phyloP scores from a whole-genome alignment of 1,140 invertebrate genomes.

The Tribolium madens region DNA sequence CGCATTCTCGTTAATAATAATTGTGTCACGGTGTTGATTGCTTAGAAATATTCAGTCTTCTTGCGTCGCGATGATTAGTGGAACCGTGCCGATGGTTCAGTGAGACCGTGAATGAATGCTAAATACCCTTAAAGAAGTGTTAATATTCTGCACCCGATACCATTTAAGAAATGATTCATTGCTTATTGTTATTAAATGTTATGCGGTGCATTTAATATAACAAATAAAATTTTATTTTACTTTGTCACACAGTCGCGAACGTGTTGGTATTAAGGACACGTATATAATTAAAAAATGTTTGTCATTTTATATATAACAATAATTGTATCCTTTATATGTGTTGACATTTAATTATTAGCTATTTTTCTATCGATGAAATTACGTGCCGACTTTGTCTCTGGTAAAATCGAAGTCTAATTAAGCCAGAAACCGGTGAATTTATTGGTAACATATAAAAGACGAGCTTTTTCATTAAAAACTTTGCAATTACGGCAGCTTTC shows the following conservation, averaged over 20 bases:
- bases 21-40: constrained; percentile 39
- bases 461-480: constrained; percentile 4
- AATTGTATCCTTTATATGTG: constrained; percentile 22
- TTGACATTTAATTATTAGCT: constrained; percentile 37
- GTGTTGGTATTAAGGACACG: constrained; percentile 46
- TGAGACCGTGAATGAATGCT: constrained; percentile 34
- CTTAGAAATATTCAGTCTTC: constrained; percentile 40
- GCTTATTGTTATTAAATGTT: constrained; percentile 45
- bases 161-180: constrained; percentile 45
- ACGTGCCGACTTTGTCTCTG: not conserved
- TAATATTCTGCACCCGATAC: constrained; percentile 42
- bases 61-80: constrained; percentile 42
- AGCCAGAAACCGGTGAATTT: constrained; percentile 22
- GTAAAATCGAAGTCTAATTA: constrained; percentile 27
- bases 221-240: constrained; percentile 44
- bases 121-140: constrained; percentile 40
- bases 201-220: constrained; percentile 37
- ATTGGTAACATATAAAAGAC: constrained; percentile 25
- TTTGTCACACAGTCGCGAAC: constrained; percentile 40
- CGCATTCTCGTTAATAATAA: constrained; percentile 10
- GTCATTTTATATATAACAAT: constrained; percentile 21
- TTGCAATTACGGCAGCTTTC: constrained; percentile 40
- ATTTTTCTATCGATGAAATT: constrained; percentile 19
- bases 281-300: constrained; percentile 43
- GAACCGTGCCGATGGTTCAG: constrained; percentile 43